Evolutionary conservation across 92 coral and sea anemone species (phyloP).

Genomic region (Umimayanthus kanabou): DNA sequence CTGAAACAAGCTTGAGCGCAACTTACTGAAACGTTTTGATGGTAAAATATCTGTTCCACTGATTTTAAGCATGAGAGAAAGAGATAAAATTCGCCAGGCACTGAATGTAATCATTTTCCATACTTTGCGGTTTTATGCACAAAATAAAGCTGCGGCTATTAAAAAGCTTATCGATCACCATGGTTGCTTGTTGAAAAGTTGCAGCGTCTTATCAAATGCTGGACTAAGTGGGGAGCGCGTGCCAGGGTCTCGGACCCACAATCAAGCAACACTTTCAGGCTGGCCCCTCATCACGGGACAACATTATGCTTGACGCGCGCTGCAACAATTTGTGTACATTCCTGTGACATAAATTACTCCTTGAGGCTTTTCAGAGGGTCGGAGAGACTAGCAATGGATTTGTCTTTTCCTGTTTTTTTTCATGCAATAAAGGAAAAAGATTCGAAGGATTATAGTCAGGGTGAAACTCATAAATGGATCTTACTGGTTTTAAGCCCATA

Average conservation of each 20-base stretch:
- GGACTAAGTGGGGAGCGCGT: conserved; percentile 29
- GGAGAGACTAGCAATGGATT: conserved; percentile 48
- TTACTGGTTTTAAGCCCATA: conserved; percentile 57
- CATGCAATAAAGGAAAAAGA: conserved; percentile 51
- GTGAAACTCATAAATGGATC: conserved; percentile 81
- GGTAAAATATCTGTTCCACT: not conserved
- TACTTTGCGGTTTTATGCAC: not conserved
- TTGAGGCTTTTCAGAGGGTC: conserved; percentile 40
- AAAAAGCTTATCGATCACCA: conserved; percentile 30
- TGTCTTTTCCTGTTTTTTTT: conserved; percentile 79
- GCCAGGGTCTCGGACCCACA: not conserved
- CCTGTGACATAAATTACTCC: conserved; percentile 38
- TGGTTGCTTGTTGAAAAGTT: conserved; percentile 32
- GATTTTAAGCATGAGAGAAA: not conserved
- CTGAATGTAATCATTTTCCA: not conserved
- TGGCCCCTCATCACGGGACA: conserved; percentile 2
- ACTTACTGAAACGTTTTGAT: conserved; percentile 8
- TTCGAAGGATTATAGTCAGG: conserved; percentile 62
- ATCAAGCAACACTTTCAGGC: conserved; percentile 3
- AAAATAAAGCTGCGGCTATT: conserved; percentile 10
- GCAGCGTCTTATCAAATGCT: conserved; percentile 33
- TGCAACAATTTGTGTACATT: conserved; percentile 38
- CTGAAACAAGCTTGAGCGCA: conserved; percentile 10
- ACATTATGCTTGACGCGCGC: conserved; percentile 27
- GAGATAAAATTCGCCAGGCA: not conserved